phyloP scores from a whole-genome alignment of 2,113 vertebrate genomes.

The Aegotheles bennettii region DNA sequence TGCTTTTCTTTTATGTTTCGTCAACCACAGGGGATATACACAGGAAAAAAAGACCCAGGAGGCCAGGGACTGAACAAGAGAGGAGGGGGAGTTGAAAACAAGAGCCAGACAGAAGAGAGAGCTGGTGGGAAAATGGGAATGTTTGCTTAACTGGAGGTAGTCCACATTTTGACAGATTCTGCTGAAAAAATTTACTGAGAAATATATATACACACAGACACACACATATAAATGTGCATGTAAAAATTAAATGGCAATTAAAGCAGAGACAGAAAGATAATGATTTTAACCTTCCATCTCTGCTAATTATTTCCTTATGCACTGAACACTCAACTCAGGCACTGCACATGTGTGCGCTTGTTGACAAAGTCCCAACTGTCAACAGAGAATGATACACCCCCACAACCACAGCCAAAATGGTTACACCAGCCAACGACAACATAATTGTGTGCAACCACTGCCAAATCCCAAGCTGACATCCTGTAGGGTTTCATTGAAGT shows the following conservation, averaged over 20 bases:
- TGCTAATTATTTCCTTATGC: slow-evolving; percentile 45
- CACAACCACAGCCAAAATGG: neutral
- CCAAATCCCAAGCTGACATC: slow-evolving; percentile 37
- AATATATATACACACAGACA: neutral
- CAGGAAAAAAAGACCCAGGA: neutral
- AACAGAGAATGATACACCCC: neutral
- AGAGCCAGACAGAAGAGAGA: neutral
- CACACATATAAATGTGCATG: neutral
- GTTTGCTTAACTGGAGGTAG: neutral
- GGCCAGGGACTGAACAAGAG: neutral
- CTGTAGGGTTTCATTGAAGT: slow-evolving; percentile 12
- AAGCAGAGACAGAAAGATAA: slow-evolving; percentile 1
- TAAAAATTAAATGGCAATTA: slow-evolving; percentile 34
- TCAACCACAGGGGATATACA: neutral
- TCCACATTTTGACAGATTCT: neutral
- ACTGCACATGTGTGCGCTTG: slow-evolving; percentile 25
- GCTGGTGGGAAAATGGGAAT: neutral
- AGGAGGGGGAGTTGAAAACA: neutral
- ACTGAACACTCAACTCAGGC: neutral
- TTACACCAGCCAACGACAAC: slow-evolving; percentile 38
- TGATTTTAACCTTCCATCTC: neutral
- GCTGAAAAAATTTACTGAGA: neutral
- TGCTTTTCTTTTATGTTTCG: slow-evolving; percentile 2
- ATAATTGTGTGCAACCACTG: neutral
- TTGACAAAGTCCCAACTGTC: slow-evolving; percentile 37